Evolutionary conservation across 2,797 vertebrate species (phyloP), one percentile per base, ranked within the genome.

Genomic region (Brotula barbata): DNA sequence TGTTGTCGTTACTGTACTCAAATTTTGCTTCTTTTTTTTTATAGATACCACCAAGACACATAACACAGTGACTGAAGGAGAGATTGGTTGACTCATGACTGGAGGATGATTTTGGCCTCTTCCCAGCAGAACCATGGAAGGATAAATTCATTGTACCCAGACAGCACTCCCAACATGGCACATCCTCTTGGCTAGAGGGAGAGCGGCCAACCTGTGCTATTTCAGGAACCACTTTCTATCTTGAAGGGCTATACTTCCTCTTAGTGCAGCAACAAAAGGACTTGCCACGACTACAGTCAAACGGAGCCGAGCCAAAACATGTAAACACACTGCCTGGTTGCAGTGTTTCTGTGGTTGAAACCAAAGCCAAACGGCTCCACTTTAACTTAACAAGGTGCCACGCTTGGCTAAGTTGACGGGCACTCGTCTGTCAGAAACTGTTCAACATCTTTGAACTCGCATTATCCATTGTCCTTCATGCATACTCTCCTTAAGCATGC

Each of bases 1-100:
- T 42, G 16, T 19, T 31, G 2, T 36, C 14, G 3, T n/a, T 33
- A 1, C 8, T 0, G 0, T 2, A 49, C 46, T 72, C 3, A 80
- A 54, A 56, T 4, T 19, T 64, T 70, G 1, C 2, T 1, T 67
- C 25, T 42, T 25, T 2, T 59, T 20, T 39, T 64, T 13, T 22
- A 21, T 33, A 92, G 92, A 78, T 93, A 90, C 80, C 85, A 76
- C 60, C 88, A 91, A 58, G 89, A 88, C 81, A 90, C 91, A 76
- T 92, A 91, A 85, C 84, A 68, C 15, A 16, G 41, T 12, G 21
- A 58, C 37, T 14, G 50, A 72, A 71, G 77, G 66, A 84, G 83
- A 82, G 70, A 75, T 20, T 2, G 58, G 37, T 58, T 57, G 78
- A 87, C 77, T 67, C 22, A 49, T 74, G 82, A 83, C 66, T 58